These are phyloP conservation scores for Falco rusticolus DNA, from an alignment of 2,797 vertebrate genomes.

Conservation along the genomic window DNA sequence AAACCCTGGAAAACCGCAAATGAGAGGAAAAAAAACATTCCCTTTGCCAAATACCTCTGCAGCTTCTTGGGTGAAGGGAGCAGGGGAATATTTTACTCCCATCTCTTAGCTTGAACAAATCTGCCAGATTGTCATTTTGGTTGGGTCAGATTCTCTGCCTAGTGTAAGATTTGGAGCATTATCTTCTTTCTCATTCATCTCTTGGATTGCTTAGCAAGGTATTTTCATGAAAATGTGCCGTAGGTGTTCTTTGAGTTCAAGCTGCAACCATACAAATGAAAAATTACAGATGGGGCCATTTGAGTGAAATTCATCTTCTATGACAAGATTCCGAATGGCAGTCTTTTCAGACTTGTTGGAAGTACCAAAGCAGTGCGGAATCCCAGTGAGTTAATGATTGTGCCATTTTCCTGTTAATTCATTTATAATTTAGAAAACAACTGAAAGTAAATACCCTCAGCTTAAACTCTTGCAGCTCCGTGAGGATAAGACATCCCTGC, in stretches of 20 bases:
- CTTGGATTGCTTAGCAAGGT: slow-evolving; percentile 9
- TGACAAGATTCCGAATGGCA: slow-evolving; percentile 4
- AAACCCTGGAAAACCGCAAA: slow-evolving; percentile 14
- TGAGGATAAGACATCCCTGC: background rate
- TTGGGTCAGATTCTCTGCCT: slow-evolving; percentile 3
- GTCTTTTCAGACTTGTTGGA: background rate
- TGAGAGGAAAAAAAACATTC: background rate
- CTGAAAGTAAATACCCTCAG: background rate
- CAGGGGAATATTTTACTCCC: background rate
- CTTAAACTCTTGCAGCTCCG: background rate
- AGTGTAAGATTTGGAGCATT: slow-evolving; percentile 35
- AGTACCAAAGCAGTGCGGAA: background rate
- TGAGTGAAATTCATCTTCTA: slow-evolving; percentile 37
- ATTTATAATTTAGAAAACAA: background rate
- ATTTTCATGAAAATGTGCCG: slow-evolving; percentile 36
- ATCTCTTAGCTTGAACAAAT: background rate
- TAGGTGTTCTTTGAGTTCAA: slow-evolving; percentile 27
- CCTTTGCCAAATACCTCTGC: slow-evolving; percentile 9
- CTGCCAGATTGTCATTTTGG: slow-evolving; percentile 11
- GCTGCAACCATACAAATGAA: background rate
- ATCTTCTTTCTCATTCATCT: slow-evolving; percentile 43
- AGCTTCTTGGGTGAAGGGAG: background rate
- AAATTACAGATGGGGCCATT: slow-evolving; percentile 53
- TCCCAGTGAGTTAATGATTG: background rate
- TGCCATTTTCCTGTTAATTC: background rate